Conservation (phyloP, 53 echinoderm and acorn worm species). For the Echinarachnius parma region DNA sequence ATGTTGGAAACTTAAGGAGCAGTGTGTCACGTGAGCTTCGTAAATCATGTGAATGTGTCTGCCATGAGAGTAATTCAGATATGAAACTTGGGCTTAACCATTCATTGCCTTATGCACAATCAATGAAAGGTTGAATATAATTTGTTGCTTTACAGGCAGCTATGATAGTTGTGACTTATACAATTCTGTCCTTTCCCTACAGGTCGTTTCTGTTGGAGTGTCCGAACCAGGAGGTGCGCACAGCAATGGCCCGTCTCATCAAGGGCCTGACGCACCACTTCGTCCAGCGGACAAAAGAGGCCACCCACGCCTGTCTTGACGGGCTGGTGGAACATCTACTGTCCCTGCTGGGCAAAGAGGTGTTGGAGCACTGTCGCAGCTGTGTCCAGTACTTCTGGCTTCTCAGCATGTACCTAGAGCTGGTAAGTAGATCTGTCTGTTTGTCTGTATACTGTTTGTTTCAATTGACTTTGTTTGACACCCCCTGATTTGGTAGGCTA, state of each 20-base stretch:
- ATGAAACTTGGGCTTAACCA: no score
- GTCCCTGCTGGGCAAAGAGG: constrained; percentile 82
- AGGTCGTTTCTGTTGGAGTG: constrained; percentile 88
- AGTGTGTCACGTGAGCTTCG: no score
- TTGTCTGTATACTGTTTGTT: not conserved
- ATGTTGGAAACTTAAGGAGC: no score
- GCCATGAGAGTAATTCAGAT: no score
- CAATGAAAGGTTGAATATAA: no score
- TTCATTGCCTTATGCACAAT: no score
- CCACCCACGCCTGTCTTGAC: constrained; percentile 51
- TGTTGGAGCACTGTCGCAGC: constrained; percentile 86
- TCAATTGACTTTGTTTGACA: not conserved
- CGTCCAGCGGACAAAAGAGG: constrained; percentile 47
- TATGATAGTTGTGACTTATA: no score
- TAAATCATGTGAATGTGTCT: no score
- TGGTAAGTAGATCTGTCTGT: constrained; percentile 80
- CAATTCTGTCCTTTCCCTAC: no score
- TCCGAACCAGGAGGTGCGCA: constrained; percentile 72
- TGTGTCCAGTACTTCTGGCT: constrained; percentile 97
- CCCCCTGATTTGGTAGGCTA: no score
- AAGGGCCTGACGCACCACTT: constrained; percentile 55
- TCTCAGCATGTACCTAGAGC: constrained; percentile 74
- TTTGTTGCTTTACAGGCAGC: no score
- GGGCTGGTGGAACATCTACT: constrained; percentile 70
- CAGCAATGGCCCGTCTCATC: constrained; percentile 68